Conservation (phyloP, 2,888 invertebrate species). For the Actias luna region DNA sequence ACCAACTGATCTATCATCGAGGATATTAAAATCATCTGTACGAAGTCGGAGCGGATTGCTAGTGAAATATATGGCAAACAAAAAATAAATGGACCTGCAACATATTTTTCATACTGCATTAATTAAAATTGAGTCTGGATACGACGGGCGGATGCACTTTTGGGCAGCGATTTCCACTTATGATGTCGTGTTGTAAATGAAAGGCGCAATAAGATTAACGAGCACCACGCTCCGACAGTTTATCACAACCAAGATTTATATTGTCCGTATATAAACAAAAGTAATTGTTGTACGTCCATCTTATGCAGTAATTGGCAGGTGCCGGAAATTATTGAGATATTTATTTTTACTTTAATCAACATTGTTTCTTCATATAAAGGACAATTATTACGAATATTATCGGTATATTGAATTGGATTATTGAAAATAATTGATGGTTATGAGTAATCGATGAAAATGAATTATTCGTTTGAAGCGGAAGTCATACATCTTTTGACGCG, state of each 20-base stretch:
- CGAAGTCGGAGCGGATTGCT: too few relatives aligned
- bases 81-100: background rate
- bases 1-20: too few relatives aligned
- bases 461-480: too few relatives aligned
- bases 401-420: too few relatives aligned
- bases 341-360: background rate
- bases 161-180: background rate
- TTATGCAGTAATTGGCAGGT: background rate
- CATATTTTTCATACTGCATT: background rate
- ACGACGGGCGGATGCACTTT: background rate
- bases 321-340: background rate
- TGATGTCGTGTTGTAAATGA: background rate
- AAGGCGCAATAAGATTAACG: background rate
- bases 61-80: background rate
- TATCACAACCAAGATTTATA: background rate
- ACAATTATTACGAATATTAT: too few relatives aligned
- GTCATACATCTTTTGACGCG: too few relatives aligned
- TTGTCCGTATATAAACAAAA: background rate
- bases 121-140: background rate
- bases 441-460: too few relatives aligned
- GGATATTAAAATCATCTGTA: too few relatives aligned
- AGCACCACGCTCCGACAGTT: background rate
- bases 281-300: background rate
- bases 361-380: too few relatives aligned
- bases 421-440: too few relatives aligned